phyloP scores from a whole-genome alignment of 2,113 vertebrate genomes.

The Neolamprologus fasciatus region DNA sequence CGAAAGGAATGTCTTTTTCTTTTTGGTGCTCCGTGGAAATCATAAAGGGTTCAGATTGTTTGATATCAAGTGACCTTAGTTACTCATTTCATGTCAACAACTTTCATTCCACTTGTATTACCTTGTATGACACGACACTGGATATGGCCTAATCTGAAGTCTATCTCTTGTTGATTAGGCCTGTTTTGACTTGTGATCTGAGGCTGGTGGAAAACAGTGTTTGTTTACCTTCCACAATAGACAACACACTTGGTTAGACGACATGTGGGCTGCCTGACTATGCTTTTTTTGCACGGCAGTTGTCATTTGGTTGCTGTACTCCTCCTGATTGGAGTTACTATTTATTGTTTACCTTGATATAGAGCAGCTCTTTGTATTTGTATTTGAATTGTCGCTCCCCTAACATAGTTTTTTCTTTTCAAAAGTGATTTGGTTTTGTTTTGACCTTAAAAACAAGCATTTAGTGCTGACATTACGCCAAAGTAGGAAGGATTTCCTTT shows the following conservation, averaged over 20 bases:
- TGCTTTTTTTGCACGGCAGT: background rate
- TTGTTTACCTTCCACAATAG: background rate
- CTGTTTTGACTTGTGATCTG: conserved; percentile 42
- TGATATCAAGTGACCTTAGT: conserved; percentile 17
- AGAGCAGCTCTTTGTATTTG: background rate
- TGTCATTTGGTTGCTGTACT: background rate
- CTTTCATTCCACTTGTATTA: background rate
- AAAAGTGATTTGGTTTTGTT: background rate
- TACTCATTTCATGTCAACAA: background rate
- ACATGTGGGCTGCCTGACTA: background rate
- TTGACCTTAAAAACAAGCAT: background rate
- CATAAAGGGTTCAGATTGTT: background rate
- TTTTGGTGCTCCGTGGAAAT: background rate
- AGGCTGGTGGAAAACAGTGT: background rate
- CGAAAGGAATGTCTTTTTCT: conserved; percentile 16
- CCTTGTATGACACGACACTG: background rate
- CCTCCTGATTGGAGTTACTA: background rate
- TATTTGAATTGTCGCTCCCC: background rate
- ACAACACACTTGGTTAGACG: background rate
- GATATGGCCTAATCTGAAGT: background rate
- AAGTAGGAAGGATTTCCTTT: background rate
- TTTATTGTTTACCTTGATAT: background rate
- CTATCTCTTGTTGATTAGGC: background rate
- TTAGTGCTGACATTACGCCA: background rate
- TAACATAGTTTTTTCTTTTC: background rate